Evolutionary conservation across 2,113 vertebrate species (phyloP), one percentile per base, ranked within the genome.

Genomic region (Hydropotes inermis): DNA sequence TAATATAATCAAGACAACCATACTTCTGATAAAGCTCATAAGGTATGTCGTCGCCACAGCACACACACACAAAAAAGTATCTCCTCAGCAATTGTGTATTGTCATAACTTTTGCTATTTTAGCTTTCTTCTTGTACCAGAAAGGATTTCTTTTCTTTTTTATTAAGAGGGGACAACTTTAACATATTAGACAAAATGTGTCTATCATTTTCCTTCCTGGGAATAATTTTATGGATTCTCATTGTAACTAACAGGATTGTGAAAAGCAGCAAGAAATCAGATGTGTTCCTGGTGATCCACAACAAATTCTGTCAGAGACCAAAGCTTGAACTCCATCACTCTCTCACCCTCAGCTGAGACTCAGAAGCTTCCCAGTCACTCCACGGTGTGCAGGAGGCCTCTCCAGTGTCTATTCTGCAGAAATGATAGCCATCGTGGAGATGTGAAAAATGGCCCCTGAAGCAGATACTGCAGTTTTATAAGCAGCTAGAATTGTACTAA

Each of bases 231-330:
- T 88, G 97, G 93, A 92, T 91, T 96, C 89, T 92, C 36, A 64
- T 76, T 86, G 47, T 43, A 94, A 91, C 89, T 91, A 97, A 94
- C 36, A 70, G 78, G 17, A 84, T 54, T 96, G 91, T 70, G 89
- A 76, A 88, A 85, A 94, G 83, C 94, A 97, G 91, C 23, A 13
- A 96, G 85, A 97, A 97, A 98, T 60, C 96, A 98, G 95, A 98
- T 78, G 58, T 30, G 52, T 97, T 94, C 89, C 58, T 0, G 16
- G 19, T 25, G n/a, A 96, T 97, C 92, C 90, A 74, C 95, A 97
- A 98, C 57, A 97, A 98, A 98, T 85, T 95, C 70, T 94, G 79
- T 93, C 70, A 23, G 79, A 89, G 47, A 79, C 95, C 45, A 50
- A 92, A 83, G 36, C 50, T 15, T 47, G 33, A 97, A 87, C 50